Conservation (phyloP, 2,888 invertebrate genomes). For the Mesoligia furuncula region DNA sequence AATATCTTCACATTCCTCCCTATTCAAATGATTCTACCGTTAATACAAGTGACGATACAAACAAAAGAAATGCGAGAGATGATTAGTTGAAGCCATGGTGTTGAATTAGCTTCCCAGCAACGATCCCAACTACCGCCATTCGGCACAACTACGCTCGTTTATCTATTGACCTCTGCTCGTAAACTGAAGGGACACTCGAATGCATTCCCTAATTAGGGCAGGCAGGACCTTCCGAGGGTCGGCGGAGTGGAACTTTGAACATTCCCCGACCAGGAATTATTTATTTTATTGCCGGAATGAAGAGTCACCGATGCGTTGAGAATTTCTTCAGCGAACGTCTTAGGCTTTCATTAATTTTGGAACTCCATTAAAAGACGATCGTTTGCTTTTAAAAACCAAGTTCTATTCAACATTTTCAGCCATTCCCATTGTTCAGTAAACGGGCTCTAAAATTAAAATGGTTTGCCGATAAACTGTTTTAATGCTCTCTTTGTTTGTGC, state of each 20-base stretch:
- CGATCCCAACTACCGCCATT: conserved; percentile 61
- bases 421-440: conserved; percentile 7
- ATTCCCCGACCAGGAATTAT: conserved; percentile 66
- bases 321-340: conserved; percentile 55
- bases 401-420: conserved; percentile 18
- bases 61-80: conserved; percentile 37
- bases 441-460: conserved; percentile 40
- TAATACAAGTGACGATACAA: background rate
- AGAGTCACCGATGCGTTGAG: conserved; percentile 61
- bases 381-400: conserved; percentile 35
- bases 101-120: conserved; percentile 38
- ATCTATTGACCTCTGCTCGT: conserved; percentile 67
- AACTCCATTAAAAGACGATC: conserved; percentile 35
- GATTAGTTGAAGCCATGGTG: conserved; percentile 33
- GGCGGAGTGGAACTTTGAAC: conserved; percentile 60
- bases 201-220: conserved; percentile 67
- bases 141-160: conserved; percentile 55
- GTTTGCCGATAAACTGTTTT: conserved; percentile 48
- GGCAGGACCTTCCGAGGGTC: conserved; percentile 56
- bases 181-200: conserved; percentile 66
- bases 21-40: background rate
- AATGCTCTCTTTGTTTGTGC: conserved; percentile 51
- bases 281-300: conserved; percentile 66
- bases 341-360: conserved; percentile 58
- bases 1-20: no score